Base-by-base conservation (phyloP, 2,113 vertebrate genomes). In the Nematolebias whitei region DNA sequence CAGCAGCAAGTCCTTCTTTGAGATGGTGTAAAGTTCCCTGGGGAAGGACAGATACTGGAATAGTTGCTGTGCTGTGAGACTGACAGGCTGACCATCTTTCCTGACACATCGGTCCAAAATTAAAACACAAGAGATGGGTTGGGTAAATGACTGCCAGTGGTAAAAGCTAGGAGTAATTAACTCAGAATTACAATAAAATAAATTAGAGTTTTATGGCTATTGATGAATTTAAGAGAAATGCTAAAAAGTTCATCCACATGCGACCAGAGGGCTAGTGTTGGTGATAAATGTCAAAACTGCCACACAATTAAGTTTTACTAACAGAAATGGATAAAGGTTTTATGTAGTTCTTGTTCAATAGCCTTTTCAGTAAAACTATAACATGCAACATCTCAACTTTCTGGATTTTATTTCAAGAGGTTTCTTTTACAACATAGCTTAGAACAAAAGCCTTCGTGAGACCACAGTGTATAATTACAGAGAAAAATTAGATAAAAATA, bases 381-480 rank as follows among this genome's bases (percentile, higher is more conserved):
- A n/a, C n/a, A n/a, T n/a, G n/a, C n/a, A n/a, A n/a, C n/a, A n/a
- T n/a, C 62, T 35, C 23, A 15, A 32, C 58, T 32, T 66, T 29
- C 51, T 43, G 19, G 40, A 52, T 71, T 77, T 64, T 15, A 64
- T 74, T 79, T 72, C 38, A 64, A 53, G n/a, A 51, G 56, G 29
- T 13, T 16, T 22, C 19, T 35, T 35, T 56, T 76, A 74, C 56
- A 79, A 53, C 62, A 52, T 41, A 59, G 44, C 67, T 81, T 59
- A 76, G 70, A 83, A 85, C 63, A 73, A 64, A 56, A 68, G 45
- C 54, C 32, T 35, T 35, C 10, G 41, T 19, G 53, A 62, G 75
- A 76, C 74, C 59, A 85, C 72, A 79, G 67, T 45, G 45, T 50
- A 62, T 77, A 68, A 75, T 81, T 77, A 77, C 39, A 56, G 72